phyloP scores from a whole-genome alignment of 2,113 vertebrate genomes.

The Psittacus erithacus region DNA sequence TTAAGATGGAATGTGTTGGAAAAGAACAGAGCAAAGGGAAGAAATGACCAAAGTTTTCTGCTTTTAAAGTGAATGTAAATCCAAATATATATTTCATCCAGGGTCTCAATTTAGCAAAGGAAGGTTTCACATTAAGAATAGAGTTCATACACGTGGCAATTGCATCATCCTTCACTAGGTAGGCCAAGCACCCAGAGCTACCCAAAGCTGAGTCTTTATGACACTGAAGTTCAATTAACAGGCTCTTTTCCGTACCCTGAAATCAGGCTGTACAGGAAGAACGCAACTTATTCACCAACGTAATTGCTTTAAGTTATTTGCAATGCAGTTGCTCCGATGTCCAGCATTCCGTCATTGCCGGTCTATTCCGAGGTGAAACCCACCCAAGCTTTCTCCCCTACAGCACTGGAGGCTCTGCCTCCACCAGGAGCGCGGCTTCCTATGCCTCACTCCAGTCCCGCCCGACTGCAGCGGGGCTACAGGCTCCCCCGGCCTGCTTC shows the following conservation, averaged over 20 bases:
- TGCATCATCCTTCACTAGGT: not conserved
- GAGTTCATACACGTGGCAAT: fast-evolving
- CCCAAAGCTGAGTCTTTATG: not conserved
- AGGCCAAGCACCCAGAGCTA: not conserved
- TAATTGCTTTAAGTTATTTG: not conserved
- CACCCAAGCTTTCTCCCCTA: not conserved
- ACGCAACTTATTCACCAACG: not conserved
- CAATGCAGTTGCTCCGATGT: not conserved
- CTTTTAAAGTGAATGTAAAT: not conserved
- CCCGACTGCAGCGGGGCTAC: no score
- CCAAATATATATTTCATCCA: not conserved
- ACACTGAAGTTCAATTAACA: not conserved
- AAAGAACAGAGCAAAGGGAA: not conserved
- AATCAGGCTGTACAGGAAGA: not conserved
- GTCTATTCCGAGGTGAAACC: not conserved
- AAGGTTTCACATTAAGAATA: not conserved
- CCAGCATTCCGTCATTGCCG: not conserved
- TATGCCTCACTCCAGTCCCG: not conserved
- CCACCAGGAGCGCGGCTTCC: fast-evolving
- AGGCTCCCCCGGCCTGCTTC: not conserved
- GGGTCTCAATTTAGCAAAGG: not conserved
- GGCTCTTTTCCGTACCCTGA: not conserved
- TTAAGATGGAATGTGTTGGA: not conserved
- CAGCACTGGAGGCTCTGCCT: not conserved
- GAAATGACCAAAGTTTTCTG: not conserved